These are phyloP conservation scores for Lagocephalus sceleratus DNA, from an alignment of 2,797 vertebrate species.

Conservation along the genomic window DNA sequence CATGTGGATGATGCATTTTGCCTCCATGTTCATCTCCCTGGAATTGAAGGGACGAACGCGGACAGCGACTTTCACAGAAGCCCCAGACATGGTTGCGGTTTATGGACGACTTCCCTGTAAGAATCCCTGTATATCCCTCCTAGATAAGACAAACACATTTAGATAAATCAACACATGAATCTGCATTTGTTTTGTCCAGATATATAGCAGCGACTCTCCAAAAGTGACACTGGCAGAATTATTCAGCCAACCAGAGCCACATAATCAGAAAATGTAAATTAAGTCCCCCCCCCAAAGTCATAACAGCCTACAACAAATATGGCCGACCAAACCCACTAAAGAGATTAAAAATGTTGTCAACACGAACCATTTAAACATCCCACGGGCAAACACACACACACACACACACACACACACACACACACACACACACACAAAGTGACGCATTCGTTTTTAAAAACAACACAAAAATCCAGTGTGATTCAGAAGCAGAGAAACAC, in stretches of 20 bases:
- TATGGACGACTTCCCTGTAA: constrained; percentile 24
- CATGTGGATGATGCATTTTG: constrained; percentile 99
- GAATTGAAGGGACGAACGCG: constrained; percentile 96
- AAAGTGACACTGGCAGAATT: neutral
- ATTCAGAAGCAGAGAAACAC: too few species aligned
- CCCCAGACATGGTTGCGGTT: constrained; percentile 90
- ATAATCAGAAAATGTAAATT: constrained; percentile 13
- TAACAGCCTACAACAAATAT: constrained; percentile 53
- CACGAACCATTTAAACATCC: constrained; percentile 10
- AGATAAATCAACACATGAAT: too few species aligned
- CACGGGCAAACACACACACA: constrained; percentile 2
- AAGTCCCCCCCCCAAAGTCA: constrained; percentile 18
- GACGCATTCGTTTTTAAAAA: neutral
- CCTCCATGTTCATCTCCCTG: constrained; percentile 92
- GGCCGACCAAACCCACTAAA: constrained; percentile 39
- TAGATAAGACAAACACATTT: constrained; percentile 33
- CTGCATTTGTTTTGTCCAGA: constrained; percentile 3
- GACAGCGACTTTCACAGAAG: constrained; percentile 97
- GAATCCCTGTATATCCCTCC: constrained; percentile 53
- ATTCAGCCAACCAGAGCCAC: neutral
- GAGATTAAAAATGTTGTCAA: constrained; percentile 38
- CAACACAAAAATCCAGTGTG: too few species aligned
- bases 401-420: constrained; percentile 17
- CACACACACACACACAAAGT: too few species aligned
- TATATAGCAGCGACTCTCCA: neutral